These are phyloP conservation scores for Sus cebifrons DNA, from an alignment of 2,797 vertebrate genomes.

Conservation along the genomic window DNA sequence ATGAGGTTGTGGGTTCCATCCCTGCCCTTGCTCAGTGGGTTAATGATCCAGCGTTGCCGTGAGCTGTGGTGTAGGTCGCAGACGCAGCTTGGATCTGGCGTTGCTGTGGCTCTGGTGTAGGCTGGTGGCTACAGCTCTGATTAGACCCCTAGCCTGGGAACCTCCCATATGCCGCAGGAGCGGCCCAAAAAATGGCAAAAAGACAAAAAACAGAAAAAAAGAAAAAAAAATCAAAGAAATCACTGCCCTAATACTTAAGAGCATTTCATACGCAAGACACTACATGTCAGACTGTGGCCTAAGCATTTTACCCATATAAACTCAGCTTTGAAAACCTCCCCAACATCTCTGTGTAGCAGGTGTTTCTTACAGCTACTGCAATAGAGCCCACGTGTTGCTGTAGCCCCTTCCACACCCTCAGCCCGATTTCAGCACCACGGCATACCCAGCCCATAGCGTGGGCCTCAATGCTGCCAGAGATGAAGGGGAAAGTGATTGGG, in stretches of 20 bases:
- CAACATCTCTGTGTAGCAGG: neutral
- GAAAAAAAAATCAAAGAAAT: neutral
- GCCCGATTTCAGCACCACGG: neutral
- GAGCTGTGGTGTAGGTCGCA: no score
- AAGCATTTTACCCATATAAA: conserved; percentile 12
- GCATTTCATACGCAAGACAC: neutral
- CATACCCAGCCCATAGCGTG: neutral
- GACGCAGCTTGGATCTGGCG: no score
- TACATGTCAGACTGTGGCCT: neutral
- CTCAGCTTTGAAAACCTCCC: neutral
- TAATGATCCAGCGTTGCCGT: no score
- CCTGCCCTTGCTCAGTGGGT: no score
- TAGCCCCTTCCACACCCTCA: neutral
- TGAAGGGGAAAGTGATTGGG: conserved; percentile 28
- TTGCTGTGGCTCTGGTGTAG: no score
- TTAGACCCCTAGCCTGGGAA: no score
- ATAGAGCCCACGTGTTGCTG: neutral
- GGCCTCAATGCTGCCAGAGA: neutral
- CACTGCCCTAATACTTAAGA: neutral
- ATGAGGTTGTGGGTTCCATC: no score
- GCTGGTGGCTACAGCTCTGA: no score
- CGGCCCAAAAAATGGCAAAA: no score
- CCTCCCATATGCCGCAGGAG: no score
- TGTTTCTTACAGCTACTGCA: conserved; percentile 5
- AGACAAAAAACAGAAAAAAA: no score